These are phyloP conservation scores for Leuciscus idus DNA, from an alignment of 2,113 vertebrate genomes.

Conservation along the genomic window DNA sequence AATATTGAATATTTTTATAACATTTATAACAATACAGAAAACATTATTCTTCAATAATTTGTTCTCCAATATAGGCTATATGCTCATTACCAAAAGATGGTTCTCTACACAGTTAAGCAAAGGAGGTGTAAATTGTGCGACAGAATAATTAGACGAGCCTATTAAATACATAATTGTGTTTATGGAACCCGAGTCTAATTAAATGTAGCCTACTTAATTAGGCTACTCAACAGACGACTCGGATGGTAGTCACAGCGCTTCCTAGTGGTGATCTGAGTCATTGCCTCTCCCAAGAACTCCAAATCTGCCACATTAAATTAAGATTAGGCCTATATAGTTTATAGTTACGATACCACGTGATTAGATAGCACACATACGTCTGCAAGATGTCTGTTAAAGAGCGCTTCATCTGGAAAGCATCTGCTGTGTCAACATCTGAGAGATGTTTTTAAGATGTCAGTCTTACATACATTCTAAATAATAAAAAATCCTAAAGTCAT, in stretches of 20 bases:
- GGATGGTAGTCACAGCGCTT: conserved; percentile 76
- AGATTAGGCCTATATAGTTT: background rate
- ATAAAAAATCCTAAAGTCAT: too few species aligned
- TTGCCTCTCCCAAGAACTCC: background rate
- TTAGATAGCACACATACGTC: too few species aligned
- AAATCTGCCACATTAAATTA: background rate
- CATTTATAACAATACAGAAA: background rate
- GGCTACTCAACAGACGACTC: conserved; percentile 78
- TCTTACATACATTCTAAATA: too few species aligned
- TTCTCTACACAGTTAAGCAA: background rate
- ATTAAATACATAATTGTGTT: conserved; percentile 93
- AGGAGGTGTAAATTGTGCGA: conserved; percentile 30
- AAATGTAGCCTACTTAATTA: conserved; percentile 88
- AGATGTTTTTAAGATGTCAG: too few species aligned
- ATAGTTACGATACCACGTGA: background rate
- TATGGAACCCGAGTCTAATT: conserved; percentile 92
- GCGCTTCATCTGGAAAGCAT: too few species aligned
- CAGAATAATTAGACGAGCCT: conserved; percentile 74
- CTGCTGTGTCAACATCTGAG: too few species aligned
- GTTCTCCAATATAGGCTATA: background rate
- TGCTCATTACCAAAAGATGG: background rate
- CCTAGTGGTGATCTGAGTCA: conserved; percentile 69
- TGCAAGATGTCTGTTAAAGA: too few species aligned
- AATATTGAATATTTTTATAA: too few species aligned
- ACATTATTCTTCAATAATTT: background rate